These are phyloP conservation scores for Rhinolophus sinicus DNA, from an alignment of 2,113 vertebrate genomes.

Conservation along the genomic window DNA sequence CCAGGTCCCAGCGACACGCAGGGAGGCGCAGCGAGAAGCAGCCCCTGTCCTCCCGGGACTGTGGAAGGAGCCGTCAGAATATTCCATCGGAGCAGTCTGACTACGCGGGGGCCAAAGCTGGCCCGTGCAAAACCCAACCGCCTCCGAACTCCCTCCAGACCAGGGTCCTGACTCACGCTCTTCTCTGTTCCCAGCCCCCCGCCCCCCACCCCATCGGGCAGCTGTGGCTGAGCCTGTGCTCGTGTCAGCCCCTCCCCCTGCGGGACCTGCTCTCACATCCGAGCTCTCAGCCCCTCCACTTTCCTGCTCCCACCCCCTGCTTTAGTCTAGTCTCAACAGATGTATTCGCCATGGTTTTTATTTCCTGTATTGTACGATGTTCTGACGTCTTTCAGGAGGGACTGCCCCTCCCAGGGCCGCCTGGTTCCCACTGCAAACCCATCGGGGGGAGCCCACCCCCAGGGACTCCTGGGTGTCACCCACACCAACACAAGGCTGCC, in stretches of 20 bases:
- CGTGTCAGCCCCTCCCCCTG: neutral
- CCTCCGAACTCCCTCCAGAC: neutral
- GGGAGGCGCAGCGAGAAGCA: fast-evolving
- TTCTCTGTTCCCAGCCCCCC: no score
- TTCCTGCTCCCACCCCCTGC: neutral
- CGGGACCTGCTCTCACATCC: no score
- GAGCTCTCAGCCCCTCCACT: neutral
- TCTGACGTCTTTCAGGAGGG: no score
- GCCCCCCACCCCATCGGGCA: neutral
- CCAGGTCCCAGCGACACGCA: fast-evolving
- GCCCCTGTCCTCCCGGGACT: fast-evolving
- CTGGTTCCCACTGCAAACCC: no score
- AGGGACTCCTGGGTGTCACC: no score
- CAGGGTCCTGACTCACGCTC: no score
- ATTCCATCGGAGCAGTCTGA: no score
- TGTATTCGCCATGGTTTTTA: fast-evolving
- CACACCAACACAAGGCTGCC: no score
- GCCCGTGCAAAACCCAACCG: fast-evolving
- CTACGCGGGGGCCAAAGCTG: no score
- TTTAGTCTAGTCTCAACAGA: neutral
- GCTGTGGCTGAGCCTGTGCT: neutral
- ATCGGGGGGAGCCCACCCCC: no score
- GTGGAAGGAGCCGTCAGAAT: no score
- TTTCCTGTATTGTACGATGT: fast-evolving
- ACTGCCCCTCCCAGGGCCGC: no score